A percentile compares a stretch with the other conserved stretches of the same genome.
phyloP scores from a whole-genome alignment of 2,888 invertebrate genomes.

The Lagria hirta region DNA sequence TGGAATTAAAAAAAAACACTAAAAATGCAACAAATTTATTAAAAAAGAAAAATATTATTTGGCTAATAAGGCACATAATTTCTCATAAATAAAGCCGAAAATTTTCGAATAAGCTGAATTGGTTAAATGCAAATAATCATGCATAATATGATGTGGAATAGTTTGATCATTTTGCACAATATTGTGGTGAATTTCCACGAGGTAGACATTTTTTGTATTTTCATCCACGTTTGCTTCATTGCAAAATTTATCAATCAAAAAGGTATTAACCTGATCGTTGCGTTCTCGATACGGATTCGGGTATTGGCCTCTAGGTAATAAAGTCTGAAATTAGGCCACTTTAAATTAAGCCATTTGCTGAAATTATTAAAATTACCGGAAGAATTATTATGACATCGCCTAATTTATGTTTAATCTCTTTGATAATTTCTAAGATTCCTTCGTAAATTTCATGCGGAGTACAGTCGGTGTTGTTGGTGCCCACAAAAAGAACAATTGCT shows the following conservation, averaged over 20 bases:
- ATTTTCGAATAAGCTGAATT: conserved; percentile 64
- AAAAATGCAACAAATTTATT: too few species aligned
- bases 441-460: conserved; percentile 63
- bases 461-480: conserved; percentile 67
- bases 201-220: conserved; percentile 47
- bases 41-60: conserved; percentile 23
- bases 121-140: conserved; percentile 70
- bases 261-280: conserved; percentile 61
- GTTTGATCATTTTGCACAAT: conserved; percentile 57
- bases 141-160: conserved; percentile 66
- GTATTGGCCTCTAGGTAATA: conserved; percentile 66
- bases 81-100: conserved; percentile 60
- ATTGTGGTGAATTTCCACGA: conserved; percentile 50
- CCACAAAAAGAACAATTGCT: conserved; percentile 65
- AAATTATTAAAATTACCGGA: conserved; percentile 56
- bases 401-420: conserved; percentile 59
- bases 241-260: conserved; percentile 53
- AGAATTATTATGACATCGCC: conserved; percentile 59
- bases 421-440: conserved; percentile 63
- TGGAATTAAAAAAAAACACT: too few species aligned
- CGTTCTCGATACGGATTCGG: conserved; percentile 65
- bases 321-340: conserved; percentile 53
- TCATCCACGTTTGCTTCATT: conserved; percentile 48
- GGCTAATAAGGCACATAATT: conserved; percentile 43
- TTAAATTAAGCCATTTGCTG: too few species aligned